A percentile compares a stretch with the other conserved stretches of the same genome.
These are phyloP conservation scores for Esperia sulphurella DNA, from an alignment of 2,888 invertebrate genomes.

Conservation along the genomic window DNA sequence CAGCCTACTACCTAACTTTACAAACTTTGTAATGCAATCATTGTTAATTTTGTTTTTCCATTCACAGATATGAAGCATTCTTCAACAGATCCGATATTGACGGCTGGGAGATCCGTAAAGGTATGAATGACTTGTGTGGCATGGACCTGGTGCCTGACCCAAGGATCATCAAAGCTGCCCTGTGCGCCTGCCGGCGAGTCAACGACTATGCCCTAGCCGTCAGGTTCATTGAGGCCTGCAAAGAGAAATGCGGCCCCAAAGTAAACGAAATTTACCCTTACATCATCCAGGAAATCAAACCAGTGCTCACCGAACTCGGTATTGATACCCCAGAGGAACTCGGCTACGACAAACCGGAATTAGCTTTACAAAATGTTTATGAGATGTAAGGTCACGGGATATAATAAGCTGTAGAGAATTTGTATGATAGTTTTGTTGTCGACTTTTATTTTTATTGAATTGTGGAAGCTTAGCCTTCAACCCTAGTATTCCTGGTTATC, in stretches of 20 bases:
- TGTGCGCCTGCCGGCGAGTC: slow-evolving; percentile 94
- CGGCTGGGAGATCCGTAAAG: slow-evolving; percentile 96
- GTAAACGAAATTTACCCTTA: slow-evolving; percentile 91
- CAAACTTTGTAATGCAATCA: not conserved
- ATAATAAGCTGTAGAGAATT: slow-evolving; percentile 63
- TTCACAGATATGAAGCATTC: slow-evolving; percentile 86
- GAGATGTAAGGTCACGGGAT: slow-evolving; percentile 75
- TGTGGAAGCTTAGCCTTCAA: slow-evolving; percentile 44
- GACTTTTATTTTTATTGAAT: slow-evolving; percentile 52
- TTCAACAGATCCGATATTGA: slow-evolving; percentile 94
- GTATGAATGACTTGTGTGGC: slow-evolving; percentile 92
- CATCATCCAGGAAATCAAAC: slow-evolving; percentile 92
- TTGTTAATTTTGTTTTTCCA: not conserved
- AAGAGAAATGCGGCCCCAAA: slow-evolving; percentile 90
- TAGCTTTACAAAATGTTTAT: slow-evolving; percentile 88
- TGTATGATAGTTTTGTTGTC: slow-evolving; percentile 69
- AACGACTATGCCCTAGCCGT: slow-evolving; percentile 97
- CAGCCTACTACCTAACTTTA: too few species aligned
- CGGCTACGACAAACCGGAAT: slow-evolving; percentile 97
- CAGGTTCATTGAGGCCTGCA: slow-evolving; percentile 94
- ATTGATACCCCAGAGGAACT: slow-evolving; percentile 96
- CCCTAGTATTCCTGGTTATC: slow-evolving; percentile 41
- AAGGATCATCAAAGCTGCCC: slow-evolving; percentile 89
- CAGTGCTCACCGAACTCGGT: slow-evolving; percentile 95
- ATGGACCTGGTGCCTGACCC: slow-evolving; percentile 97